These are phyloP conservation scores for Trialeurodes vaporariorum DNA, from an alignment of 1,140 invertebrate genomes.

Conservation along the genomic window DNA sequence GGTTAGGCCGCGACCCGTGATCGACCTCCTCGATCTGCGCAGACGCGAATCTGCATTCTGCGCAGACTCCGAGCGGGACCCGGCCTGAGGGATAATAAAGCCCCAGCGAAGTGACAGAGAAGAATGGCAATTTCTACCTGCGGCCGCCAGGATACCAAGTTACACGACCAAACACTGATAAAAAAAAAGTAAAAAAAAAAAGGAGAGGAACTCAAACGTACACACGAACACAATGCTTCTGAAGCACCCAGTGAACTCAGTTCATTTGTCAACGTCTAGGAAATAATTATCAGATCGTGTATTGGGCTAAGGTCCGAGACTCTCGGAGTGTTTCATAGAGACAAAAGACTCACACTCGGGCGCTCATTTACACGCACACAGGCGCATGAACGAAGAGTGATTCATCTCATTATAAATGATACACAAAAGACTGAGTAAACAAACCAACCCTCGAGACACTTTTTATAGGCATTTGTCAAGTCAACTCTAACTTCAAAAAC, in stretches of 20 bases:
- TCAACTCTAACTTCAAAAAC: not conserved
- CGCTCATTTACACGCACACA: not conserved
- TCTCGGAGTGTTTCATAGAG: not conserved
- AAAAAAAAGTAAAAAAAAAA: not conserved
- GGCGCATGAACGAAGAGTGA: not conserved
- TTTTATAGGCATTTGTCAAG: not conserved
- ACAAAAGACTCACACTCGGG: not conserved
- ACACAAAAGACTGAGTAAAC: not conserved
- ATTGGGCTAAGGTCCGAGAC: not conserved
- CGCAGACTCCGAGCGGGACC: too few relatives aligned
- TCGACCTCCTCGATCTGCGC: too few relatives aligned
- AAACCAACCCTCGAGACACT: not conserved
- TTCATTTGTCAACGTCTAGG: not conserved
- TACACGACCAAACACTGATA: not conserved
- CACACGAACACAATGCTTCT: not conserved
- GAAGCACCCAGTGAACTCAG: not conserved
- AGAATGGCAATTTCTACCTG: not conserved
- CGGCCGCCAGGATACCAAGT: not conserved
- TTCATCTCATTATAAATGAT: not conserved
- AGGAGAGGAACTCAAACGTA: not conserved
- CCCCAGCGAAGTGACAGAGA: not conserved
- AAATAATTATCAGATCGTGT: not conserved
- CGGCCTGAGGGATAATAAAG: too few relatives aligned
- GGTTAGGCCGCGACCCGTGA: too few relatives aligned
- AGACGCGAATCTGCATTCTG: too few relatives aligned